These are phyloP conservation scores for Hyles euphorbiae DNA, from an alignment of 1,140 invertebrate species.

Conservation along the genomic window DNA sequence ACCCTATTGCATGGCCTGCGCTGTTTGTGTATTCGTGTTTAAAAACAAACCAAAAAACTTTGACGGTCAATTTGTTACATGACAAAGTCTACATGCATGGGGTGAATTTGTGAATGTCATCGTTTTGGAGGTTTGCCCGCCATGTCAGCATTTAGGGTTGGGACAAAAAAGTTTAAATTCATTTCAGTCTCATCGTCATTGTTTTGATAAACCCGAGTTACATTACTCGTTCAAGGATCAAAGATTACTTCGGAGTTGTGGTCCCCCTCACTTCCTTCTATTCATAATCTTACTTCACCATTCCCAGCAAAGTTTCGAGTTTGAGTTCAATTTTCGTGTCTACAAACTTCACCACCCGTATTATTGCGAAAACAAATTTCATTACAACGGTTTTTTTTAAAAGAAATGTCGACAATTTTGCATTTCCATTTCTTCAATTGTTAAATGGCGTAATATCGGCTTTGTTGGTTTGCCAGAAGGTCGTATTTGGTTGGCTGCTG, in stretches of 20 bases:
- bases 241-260: no score
- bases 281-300: not conserved
- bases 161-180: not conserved
- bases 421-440: conserved; percentile 17
- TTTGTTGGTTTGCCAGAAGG: conserved; percentile 19
- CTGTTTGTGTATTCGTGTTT: no score
- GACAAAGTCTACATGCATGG: conserved; percentile 13
- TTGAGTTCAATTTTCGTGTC: conserved; percentile 3
- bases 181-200: not conserved
- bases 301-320: conserved; percentile 5
- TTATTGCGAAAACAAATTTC: conserved; percentile 48
- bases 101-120: conserved; percentile 43
- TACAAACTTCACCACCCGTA: conserved; percentile 26
- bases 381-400: conserved; percentile 45
- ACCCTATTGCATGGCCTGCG: no score
- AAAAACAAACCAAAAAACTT: no score
- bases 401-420: conserved; percentile 34
- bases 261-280: not conserved
- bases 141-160: conserved; percentile 28
- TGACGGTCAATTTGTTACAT: no score
- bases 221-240: no score
- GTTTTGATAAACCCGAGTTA: no score
- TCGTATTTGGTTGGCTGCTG: conserved; percentile 18
- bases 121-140: conserved; percentile 26
- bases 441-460: conserved; percentile 11